These are phyloP conservation scores for Hydrocynus forskahlii DNA, from an alignment of 2,797 vertebrate species.

Conservation along the genomic window DNA sequence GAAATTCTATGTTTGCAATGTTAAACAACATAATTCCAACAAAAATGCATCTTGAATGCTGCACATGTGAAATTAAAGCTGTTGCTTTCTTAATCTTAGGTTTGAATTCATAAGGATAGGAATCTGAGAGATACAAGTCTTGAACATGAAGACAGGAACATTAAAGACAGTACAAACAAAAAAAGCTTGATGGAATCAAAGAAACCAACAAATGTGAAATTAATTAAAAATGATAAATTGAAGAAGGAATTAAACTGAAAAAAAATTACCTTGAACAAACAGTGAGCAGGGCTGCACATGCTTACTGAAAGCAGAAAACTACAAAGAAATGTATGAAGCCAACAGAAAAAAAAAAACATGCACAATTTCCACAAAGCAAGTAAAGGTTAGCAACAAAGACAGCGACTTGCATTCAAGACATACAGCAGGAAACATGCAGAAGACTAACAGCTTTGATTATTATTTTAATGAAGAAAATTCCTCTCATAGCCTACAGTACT, in stretches of 20 bases:
- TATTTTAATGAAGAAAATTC: neutral
- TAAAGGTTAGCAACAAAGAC: constrained; percentile 2
- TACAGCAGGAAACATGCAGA: neutral
- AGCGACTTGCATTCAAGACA: neutral
- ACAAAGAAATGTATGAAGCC: constrained; percentile 64
- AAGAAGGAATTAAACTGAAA: constrained; percentile 46
- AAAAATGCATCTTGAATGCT: neutral
- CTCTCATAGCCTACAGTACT: neutral
- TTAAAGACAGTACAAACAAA: neutral
- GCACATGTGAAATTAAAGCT: neutral
- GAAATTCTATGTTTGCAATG: neutral
- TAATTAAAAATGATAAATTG: constrained; percentile 24
- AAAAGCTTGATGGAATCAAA: neutral
- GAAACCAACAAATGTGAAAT: neutral
- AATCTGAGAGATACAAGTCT: neutral
- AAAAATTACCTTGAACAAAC: constrained; percentile 74
- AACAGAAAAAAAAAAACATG: constrained; percentile 52
- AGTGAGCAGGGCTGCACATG: constrained; percentile 71
- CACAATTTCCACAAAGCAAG: constrained; percentile 19
- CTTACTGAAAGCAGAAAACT: constrained; percentile 65
- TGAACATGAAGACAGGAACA: neutral
- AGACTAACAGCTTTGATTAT: neutral
- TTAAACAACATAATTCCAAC: neutral
- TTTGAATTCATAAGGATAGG: neutral
- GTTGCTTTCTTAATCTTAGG: neutral